Evolutionary conservation across 2,888 invertebrate genomes (phyloP).

Genomic region (Macrophya annulata): DNA sequence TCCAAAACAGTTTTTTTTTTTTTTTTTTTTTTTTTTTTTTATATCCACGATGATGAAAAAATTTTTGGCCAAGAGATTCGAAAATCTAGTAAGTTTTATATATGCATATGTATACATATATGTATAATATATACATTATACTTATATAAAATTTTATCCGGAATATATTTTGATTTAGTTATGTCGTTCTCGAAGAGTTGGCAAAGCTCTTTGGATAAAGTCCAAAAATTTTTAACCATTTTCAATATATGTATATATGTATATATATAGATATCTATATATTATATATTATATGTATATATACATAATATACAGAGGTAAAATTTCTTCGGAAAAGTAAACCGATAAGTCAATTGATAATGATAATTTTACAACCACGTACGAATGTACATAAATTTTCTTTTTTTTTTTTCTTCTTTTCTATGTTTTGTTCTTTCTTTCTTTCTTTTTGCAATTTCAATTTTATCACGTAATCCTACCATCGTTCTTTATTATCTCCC

Average conservation of each 20-base stretch:
- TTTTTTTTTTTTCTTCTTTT: no score
- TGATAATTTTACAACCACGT: neutral
- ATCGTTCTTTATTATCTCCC: neutral
- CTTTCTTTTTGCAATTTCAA: neutral
- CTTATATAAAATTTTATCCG: neutral
- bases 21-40: neutral
- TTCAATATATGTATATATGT: slow-evolving; percentile 49
- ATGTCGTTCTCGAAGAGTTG: slow-evolving; percentile 75
- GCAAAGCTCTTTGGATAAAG: slow-evolving; percentile 75
- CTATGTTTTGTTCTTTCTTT: no score
- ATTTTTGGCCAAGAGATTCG: neutral
- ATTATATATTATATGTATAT: neutral
- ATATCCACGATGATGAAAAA: neutral
- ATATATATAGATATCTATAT: neutral
- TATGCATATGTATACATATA: no score
- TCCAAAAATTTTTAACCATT: slow-evolving; percentile 76
- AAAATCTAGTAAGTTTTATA: neutral
- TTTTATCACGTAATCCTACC: neutral
- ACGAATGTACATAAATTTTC: neutral
- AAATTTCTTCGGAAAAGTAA: no score
- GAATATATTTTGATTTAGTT: slow-evolving; percentile 76
- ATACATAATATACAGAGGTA: neutral
- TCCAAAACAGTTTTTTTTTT: neutral
- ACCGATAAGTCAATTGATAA: no score
- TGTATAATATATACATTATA: no score